These are phyloP conservation scores for Melipona quadrifasciata DNA, from an alignment of 1,140 invertebrate genomes.

Conservation along the genomic window DNA sequence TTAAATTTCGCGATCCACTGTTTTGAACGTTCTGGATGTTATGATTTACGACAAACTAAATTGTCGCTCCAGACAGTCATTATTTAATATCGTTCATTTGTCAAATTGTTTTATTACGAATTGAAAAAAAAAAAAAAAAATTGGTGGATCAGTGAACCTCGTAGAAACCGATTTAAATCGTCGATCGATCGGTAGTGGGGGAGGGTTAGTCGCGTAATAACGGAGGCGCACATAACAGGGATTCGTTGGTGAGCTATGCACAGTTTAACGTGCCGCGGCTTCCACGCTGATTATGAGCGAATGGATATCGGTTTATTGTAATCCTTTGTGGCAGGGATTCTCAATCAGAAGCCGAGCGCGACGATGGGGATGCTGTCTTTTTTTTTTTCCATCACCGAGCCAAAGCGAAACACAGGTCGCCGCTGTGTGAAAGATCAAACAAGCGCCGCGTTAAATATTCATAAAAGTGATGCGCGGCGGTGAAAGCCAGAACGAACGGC, in stretches of 20 bases:
- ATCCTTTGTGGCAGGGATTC: constrained; percentile 53
- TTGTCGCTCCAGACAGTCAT: too few relatives aligned
- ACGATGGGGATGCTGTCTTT: background rate
- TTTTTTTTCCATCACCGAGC: constrained; percentile 16
- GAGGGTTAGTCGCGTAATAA: background rate
- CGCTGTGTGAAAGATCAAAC: constrained; percentile 21
- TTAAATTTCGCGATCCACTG: too few relatives aligned
- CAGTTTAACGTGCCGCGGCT: constrained; percentile 29
- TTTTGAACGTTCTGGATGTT: too few relatives aligned
- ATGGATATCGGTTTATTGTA: constrained; percentile 56
- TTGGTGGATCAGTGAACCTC: background rate
- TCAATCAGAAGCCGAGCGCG: background rate
- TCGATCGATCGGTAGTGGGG: background rate
- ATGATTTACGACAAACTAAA: too few relatives aligned
- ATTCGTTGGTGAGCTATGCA: constrained; percentile 39
- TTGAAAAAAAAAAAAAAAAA: background rate
- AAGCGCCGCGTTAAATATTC: constrained; percentile 49
- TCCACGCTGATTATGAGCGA: constrained; percentile 55
- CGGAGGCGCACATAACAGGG: constrained; percentile 20
- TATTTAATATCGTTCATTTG: too few relatives aligned
- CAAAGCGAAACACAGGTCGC: background rate
- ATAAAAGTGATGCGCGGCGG: background rate
- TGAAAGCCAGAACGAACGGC: background rate
- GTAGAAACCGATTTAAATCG: background rate
- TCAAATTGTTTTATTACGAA: background rate